Evolutionary conservation across 2,888 invertebrate genomes (phyloP), one percentile per base, ranked within the genome.

Genomic region (Volucella bombylans): DNA sequence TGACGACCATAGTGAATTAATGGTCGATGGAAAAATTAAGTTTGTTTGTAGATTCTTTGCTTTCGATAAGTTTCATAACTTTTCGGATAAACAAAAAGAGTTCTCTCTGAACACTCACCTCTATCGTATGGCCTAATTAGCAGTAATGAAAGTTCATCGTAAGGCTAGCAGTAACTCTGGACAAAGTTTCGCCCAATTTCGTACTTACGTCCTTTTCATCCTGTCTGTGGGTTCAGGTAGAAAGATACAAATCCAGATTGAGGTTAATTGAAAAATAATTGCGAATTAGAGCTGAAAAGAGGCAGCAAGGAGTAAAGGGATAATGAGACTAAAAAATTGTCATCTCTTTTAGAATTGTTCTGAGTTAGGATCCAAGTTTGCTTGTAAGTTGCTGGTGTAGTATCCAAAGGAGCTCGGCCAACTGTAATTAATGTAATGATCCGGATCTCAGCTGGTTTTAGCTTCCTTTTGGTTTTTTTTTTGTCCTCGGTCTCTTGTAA

Each of bases 191-290:
- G 9, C 14, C 9, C 55, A 11, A 31, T 55, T 55, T 12, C 9
- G 23, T 10, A 57, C 55, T 31, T 18, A 39, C 39, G 57, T 14
- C 69, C 54, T 57, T 11, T 43, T 9, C 77, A 23, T 15, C 47
- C 39, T 52, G 45, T 31, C 9, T 52, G 41, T 47, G 59, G 45
- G 23, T 61, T 38, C 81, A 83, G 76, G 81, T 76, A 18, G 47
- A 74, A 68, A 68, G 74, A 74, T 83, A 83, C 69, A 80, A 80
- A 83, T 83, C 74, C 80, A 74, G 80, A 83, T 76, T 59, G 83
- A 61, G 83, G 83, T 83, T 83, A 83, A 83, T 83, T 83, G 83
- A 83, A 83, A 83, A 83, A 83, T 83, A 83, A 83, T 83, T 83
- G 80, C 80, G 45, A 83, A 83, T 74, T 80, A 83, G 83, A 83